Percentiles rank a stretch among this genome's conserved stretches.
phyloP scores from a whole-genome alignment of 1,140 invertebrate species.

The Rhagoletis zephyria region DNA sequence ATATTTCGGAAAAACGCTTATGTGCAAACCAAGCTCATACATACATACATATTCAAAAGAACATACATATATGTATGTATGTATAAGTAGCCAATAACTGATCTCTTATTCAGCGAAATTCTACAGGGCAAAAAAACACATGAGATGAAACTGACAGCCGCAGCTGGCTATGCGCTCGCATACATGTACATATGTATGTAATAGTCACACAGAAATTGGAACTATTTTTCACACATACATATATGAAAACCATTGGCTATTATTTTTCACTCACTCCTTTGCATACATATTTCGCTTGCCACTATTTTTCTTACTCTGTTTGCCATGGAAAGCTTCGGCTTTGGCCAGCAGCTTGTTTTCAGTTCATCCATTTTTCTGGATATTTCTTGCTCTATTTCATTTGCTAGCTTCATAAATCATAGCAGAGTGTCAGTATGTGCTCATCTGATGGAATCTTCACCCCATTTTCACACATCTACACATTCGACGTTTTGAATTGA shows the following conservation, averaged over 20 bases:
- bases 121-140: not conserved
- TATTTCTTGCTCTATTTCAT: not conserved
- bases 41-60: not conserved
- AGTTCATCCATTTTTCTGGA: not conserved
- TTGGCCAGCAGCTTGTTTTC: not conserved
- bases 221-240: too few species aligned
- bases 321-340: not conserved
- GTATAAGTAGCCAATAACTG: not conserved
- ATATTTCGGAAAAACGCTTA: not conserved
- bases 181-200: not conserved
- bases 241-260: not conserved
- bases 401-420: conserved; percentile 46
- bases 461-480: not conserved
- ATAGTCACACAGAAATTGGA: too few species aligned
- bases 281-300: conserved; percentile 14
- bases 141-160: not conserved
- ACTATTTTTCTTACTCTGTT: not conserved
- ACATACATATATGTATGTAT: too few species aligned
- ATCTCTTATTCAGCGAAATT: conserved; percentile 22
- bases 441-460: conserved; percentile 25
- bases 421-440: conserved; percentile 7
- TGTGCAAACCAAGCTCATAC: not conserved
- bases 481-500: not conserved
- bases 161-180: not conserved
- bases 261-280: conserved; percentile 42